These are phyloP conservation scores for Agelaius phoeniceus DNA, from an alignment of 2,113 vertebrate species.

Conservation along the genomic window DNA sequence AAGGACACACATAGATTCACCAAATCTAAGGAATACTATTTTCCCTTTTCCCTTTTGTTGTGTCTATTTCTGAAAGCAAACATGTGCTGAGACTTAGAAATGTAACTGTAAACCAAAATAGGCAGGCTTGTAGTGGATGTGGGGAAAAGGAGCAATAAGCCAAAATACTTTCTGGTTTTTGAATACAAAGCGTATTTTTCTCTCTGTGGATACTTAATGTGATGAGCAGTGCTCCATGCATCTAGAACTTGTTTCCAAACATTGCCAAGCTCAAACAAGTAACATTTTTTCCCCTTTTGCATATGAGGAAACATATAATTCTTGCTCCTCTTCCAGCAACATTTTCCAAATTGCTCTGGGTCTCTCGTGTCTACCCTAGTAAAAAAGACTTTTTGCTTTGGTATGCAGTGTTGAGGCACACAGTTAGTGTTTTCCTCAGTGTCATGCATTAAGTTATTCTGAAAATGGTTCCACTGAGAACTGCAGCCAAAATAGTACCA, in stretches of 20 bases:
- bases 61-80: background rate
- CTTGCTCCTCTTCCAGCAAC: background rate
- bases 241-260: background rate
- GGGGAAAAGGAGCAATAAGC: background rate
- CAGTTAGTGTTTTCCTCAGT: background rate
- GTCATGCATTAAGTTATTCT: background rate
- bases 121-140: background rate
- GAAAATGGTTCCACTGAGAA: background rate
- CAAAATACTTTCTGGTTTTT: background rate
- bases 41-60: background rate
- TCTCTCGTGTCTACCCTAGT: background rate
- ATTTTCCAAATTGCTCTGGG: background rate
- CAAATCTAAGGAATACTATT: background rate
- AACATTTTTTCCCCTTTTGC: background rate
- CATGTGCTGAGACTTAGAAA: background rate
- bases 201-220: background rate
- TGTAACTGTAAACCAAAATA: background rate
- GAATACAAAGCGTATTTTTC: background rate
- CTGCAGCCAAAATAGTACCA: background rate
- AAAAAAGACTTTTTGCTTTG: background rate
- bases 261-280: background rate
- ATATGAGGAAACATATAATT: background rate
- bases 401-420: background rate
- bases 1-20: background rate
- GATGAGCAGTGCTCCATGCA: background rate